These are phyloP conservation scores for Lytechinus variegatus DNA, from an alignment of 35 echinoderm and acorn worm genomes.

Conservation along the genomic window DNA sequence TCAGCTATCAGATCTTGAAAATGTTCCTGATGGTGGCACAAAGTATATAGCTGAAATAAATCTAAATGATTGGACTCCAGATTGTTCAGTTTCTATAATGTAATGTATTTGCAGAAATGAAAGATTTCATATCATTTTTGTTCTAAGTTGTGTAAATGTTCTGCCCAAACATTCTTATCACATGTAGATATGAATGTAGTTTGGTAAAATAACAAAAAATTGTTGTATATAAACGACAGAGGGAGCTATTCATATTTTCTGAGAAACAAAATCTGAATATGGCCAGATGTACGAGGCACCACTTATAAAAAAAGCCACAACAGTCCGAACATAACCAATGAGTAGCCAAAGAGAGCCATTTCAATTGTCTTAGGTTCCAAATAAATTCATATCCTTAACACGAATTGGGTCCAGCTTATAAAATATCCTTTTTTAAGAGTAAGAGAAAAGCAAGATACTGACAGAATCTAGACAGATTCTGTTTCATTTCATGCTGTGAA, in stretches of 20 bases:
- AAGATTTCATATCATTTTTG: no score
- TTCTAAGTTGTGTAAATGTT: background rate
- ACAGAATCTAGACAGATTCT: no score
- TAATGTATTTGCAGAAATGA: no score
- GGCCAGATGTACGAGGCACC: background rate
- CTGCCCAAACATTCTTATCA: background rate
- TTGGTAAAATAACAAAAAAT: background rate
- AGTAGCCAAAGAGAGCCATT: background rate
- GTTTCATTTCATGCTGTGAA: background rate
- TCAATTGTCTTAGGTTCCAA: background rate
- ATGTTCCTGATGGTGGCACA: no score
- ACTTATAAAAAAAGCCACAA: no score
- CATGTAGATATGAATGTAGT: background rate
- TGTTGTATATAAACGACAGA: background rate
- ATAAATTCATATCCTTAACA: background rate
- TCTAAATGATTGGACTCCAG: no score
- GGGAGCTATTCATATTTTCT: background rate
- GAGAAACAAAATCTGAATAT: background rate
- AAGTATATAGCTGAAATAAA: no score
- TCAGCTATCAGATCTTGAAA: no score
- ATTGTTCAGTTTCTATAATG: no score
- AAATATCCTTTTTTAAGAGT: no score
- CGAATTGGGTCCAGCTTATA: no score
- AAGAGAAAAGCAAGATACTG: no score
- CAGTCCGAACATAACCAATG: background rate